A percentile compares a stretch with the other conserved stretches of the same genome.
phyloP scores from a whole-genome alignment of 1,140 invertebrate species.

The Habropoda laboriosa region DNA sequence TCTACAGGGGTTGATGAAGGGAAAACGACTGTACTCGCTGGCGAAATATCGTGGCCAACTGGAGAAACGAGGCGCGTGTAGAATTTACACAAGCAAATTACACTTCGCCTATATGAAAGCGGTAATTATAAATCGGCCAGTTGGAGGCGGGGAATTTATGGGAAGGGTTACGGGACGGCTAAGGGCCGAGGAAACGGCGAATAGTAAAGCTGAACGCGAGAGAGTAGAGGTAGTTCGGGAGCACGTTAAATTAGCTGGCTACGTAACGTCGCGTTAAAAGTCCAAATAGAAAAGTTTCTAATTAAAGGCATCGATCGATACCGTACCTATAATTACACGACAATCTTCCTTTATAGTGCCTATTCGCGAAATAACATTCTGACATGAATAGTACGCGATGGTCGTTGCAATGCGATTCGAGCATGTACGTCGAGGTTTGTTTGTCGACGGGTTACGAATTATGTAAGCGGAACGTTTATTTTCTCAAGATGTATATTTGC shows the following conservation, averaged over 20 bases:
- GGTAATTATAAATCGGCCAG: slow-evolving; percentile 67
- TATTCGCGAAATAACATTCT: too few relatives aligned
- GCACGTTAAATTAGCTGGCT: slow-evolving; percentile 19
- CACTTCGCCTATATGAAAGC: slow-evolving; percentile 60
- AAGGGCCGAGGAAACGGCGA: slow-evolving; percentile 59
- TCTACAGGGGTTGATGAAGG: slow-evolving; percentile 12
- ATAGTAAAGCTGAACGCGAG: slow-evolving; percentile 43
- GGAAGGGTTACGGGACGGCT: slow-evolving; percentile 55
- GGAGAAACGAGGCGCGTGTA: slow-evolving; percentile 34
- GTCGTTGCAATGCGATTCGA: too few relatives aligned
- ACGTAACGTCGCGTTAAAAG: not conserved
- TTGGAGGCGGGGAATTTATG: slow-evolving; percentile 60
- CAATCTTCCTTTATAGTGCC: too few relatives aligned
- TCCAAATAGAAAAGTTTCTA: slow-evolving; percentile 7
- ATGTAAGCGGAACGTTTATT: too few relatives aligned
- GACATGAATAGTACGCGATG: too few relatives aligned
- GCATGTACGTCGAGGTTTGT: too few relatives aligned
- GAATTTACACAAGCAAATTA: slow-evolving; percentile 69
- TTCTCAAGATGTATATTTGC: too few relatives aligned
- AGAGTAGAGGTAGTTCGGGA: slow-evolving; percentile 4
- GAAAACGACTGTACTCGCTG: slow-evolving; percentile 39
- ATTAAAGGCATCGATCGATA: slow-evolving; percentile 33
- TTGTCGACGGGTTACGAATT: too few relatives aligned
- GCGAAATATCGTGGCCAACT: slow-evolving; percentile 56
- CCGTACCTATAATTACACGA: not conserved